These are phyloP conservation scores for Pachycephus smyrnensis DNA, from an alignment of 2,888 invertebrate species.

Conservation along the genomic window DNA sequence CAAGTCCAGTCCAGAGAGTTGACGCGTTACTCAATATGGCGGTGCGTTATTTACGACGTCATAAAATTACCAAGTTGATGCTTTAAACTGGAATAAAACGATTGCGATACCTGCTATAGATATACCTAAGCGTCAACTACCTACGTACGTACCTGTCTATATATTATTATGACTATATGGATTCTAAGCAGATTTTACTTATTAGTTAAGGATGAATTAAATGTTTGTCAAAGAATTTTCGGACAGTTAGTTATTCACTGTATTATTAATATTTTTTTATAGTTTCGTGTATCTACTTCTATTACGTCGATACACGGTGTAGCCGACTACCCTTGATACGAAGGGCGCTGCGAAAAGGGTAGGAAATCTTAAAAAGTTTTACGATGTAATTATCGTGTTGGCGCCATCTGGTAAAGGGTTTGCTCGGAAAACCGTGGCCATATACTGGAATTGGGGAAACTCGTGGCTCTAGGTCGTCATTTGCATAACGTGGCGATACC, in stretches of 20 bases:
- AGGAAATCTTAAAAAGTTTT: background rate
- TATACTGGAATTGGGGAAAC: background rate
- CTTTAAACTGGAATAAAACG: conserved; percentile 61
- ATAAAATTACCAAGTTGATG: conserved; percentile 65
- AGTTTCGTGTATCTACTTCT: background rate
- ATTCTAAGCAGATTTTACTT: background rate
- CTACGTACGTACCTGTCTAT: background rate
- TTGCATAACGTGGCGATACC: conserved; percentile 1
- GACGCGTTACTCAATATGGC: conserved; percentile 63
- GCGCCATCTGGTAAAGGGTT: background rate
- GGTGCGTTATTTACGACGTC: conserved; percentile 62
- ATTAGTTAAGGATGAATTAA: background rate
- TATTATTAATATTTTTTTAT: background rate
- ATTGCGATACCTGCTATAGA: conserved; percentile 34
- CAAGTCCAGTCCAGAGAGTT: conserved; percentile 20
- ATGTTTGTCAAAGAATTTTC: background rate
- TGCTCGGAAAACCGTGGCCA: background rate
- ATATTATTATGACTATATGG: background rate
- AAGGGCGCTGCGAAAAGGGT: background rate
- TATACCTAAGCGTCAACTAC: background rate
- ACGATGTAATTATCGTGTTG: background rate
- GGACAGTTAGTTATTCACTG: too few species aligned
- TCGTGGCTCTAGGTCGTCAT: background rate
- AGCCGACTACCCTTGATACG: background rate
- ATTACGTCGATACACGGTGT: background rate